Evolutionary conservation across 2,888 invertebrate genomes (phyloP).

Genomic region (Gasteruption jaculator): DNA sequence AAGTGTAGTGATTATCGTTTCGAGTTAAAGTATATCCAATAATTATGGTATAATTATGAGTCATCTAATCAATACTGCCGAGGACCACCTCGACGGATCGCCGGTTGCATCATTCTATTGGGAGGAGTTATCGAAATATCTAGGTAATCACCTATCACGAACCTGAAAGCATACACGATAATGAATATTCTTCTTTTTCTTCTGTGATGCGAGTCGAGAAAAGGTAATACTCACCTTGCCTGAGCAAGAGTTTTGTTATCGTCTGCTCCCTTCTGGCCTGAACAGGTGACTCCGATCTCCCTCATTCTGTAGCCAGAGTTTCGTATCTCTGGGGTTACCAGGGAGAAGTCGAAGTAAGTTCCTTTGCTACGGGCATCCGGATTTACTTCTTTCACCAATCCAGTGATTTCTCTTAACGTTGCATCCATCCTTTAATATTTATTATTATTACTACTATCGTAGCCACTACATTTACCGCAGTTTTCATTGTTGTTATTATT

Average conservation of each 20-base stretch:
- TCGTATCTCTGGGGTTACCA: conserved; percentile 77
- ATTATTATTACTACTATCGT: too few relatives aligned
- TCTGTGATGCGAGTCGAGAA: conserved; percentile 8
- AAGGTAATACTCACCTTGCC: conserved; percentile 53
- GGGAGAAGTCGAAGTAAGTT: conserved; percentile 94
- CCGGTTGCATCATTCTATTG: conserved; percentile 69
- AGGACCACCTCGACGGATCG: conserved; percentile 62
- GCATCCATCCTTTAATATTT: conserved; percentile 69
- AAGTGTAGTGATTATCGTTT: too few relatives aligned
- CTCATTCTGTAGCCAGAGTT: conserved; percentile 82
- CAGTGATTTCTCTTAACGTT: conserved; percentile 90
- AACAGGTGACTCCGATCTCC: conserved; percentile 92
- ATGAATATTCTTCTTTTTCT: not conserved
- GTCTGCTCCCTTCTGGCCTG: conserved; percentile 88
- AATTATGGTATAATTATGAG: conserved; percentile 1
- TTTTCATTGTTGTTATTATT: too few relatives aligned
- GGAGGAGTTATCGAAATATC: conserved; percentile 93
- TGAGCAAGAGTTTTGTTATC: conserved; percentile 87
- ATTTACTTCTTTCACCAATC: conserved; percentile 97
- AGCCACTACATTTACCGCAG: too few relatives aligned
- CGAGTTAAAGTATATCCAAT: not conserved
- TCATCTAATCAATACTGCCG: conserved; percentile 45
- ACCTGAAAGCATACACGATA: conserved; percentile 54
- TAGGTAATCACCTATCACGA: conserved; percentile 94
- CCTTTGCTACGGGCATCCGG: conserved; percentile 94